Base-by-base conservation (phyloP, 2,113 vertebrate species). In the Sturnira hondurensis region DNA sequence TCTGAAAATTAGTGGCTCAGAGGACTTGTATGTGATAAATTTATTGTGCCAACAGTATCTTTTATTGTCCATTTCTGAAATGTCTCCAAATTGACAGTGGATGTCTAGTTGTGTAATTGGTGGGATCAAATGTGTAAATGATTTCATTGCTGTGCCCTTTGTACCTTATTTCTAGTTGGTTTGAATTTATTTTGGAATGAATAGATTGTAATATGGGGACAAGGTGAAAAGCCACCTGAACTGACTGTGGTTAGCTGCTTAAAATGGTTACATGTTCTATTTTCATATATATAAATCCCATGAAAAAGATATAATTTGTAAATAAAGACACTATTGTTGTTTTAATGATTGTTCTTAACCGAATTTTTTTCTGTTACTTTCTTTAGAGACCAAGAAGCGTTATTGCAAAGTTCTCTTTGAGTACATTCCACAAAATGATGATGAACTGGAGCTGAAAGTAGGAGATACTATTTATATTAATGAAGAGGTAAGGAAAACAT, bases 351-450 rank as follows among this genome's bases (percentile, higher is more conserved):
- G 86, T 93, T 97, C 52, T 92, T 93, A 67, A 33, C 50, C 36
- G 16, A 56, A 45, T 58, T 91, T 95, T 94, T 97, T 94, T 77
- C 8, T 98, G 78, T 97, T 70, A 26, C 19, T 98, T 89, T 33
- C 45, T 41, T 54, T 98, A 99, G 99, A 97, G 97, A 97, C 98
- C 2, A 99, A 99, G 98, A 99, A 98, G 94, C 98, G 99, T 2
- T 99, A 99, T 93, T 99, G 99, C 98, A 99, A 98, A 97, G 99
- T 97, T 67, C 94, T 99, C 81, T 99, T 99, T 31, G 99, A 99
- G 0, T 99, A 99, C 82, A 28, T 98, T 93, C 99, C 99, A 0
- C 99, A 99, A 98, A 99, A 99, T 2, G 99, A 99, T 81, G 99
- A 99, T 61, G 99, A 99, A 96, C 98, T 99, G 97, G 99, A 99